Evolutionary conservation across 2,113 vertebrate genomes (phyloP).

Genomic region (Embiotoca jacksoni): DNA sequence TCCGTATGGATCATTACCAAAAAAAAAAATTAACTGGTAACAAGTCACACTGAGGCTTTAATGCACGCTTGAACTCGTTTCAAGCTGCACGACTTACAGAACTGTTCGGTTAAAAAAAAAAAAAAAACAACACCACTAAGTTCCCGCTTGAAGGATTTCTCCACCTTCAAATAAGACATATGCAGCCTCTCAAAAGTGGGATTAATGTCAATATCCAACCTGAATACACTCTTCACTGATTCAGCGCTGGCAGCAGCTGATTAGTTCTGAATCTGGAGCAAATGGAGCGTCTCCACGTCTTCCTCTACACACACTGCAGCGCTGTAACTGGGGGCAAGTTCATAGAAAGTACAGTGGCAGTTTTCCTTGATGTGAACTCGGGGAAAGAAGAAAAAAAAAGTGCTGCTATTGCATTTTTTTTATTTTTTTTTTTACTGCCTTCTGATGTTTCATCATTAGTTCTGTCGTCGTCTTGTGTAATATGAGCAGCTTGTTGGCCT

Average conservation of each 20-base stretch:
- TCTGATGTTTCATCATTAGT: slow-evolving; percentile 36
- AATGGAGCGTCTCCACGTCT: background rate
- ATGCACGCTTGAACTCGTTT: background rate
- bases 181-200: background rate
- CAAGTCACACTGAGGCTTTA: background rate
- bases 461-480: slow-evolving; percentile 5
- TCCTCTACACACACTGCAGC: background rate
- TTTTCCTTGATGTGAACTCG: background rate
- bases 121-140: too few relatives aligned
- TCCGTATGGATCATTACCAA: background rate
- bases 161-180: too few relatives aligned
- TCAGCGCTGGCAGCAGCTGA: background rate
- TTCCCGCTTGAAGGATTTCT: too few relatives aligned
- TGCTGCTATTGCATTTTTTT: slow-evolving; percentile 15
- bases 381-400: background rate
- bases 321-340: slow-evolving; percentile 21
- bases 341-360: slow-evolving; percentile 29
- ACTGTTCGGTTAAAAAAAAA: background rate
- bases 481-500: slow-evolving; percentile 6
- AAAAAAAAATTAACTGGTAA: background rate
- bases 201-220: background rate
- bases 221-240: background rate
- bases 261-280: slow-evolving; percentile 1
- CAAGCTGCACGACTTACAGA: background rate
- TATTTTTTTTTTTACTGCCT: background rate